These are phyloP conservation scores for Anolis sagrei DNA, from an alignment of 2,113 vertebrate species.

Conservation along the genomic window DNA sequence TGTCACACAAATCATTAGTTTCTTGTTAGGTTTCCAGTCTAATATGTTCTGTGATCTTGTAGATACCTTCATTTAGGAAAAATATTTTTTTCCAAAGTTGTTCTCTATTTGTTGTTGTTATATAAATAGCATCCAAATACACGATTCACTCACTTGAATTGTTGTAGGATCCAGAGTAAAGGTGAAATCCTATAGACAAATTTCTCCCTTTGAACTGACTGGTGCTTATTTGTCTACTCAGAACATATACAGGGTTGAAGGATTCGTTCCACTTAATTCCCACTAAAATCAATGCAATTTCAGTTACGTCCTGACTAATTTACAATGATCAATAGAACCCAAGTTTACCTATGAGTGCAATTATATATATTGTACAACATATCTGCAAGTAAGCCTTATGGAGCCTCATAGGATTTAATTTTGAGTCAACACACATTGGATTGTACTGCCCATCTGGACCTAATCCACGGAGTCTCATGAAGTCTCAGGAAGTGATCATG, in stretches of 20 bases:
- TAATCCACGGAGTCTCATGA: neutral
- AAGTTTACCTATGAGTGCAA: neutral
- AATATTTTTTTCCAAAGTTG: neutral
- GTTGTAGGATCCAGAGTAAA: neutral
- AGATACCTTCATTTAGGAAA: neutral
- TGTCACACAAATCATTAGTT: neutral
- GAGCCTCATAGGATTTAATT: neutral
- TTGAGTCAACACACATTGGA: neutral
- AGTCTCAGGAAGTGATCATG: neutral
- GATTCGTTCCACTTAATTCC: neutral
- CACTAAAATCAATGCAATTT: neutral
- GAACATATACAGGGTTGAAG: neutral
- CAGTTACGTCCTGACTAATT: neutral
- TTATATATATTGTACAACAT: neutral
- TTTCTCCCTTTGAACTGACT: neutral
- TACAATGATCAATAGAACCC: neutral
- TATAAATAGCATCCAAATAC: neutral
- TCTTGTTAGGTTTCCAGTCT: neutral
- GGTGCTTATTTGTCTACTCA: neutral
- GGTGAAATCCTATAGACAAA: neutral
- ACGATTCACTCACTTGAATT: neutral
- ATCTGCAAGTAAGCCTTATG: neutral
- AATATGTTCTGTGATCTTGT: rapidly evolving
- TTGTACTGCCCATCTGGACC: neutral
- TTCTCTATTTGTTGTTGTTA: neutral